Conservation (phyloP, 1,140 invertebrate genomes). For the Cyclargus thomasi region DNA sequence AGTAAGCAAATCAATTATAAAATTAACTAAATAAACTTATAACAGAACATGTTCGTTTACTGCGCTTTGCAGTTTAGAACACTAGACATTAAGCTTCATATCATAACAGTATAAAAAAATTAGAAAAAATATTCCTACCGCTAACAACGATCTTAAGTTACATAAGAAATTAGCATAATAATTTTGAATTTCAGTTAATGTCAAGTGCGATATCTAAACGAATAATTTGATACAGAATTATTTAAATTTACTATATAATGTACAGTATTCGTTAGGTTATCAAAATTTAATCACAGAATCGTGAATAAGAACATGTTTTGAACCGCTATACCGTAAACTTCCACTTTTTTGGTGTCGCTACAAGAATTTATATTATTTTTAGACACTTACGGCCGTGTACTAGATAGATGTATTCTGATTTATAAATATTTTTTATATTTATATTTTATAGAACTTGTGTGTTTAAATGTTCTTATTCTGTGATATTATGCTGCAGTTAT, state of each 20-base stretch:
- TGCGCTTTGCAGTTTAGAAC: too few species aligned
- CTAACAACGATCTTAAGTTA: not conserved
- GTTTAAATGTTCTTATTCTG: too few species aligned
- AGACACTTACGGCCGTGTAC: too few species aligned
- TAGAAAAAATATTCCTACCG: not conserved
- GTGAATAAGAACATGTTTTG: too few species aligned
- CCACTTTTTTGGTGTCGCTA: too few species aligned
- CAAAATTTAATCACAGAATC: not conserved
- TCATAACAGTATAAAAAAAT: not conserved
- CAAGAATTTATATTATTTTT: too few species aligned
- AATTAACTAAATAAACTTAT: not conserved
- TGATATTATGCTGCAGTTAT: not conserved
- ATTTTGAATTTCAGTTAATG: not conserved
- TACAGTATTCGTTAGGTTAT: slow-evolving; percentile 5
- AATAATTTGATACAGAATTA: not conserved
- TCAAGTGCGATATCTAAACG: not conserved
- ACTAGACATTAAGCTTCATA: too few species aligned
- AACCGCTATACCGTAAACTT: too few species aligned
- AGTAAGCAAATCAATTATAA: slow-evolving; percentile 1
- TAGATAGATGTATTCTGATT: too few species aligned
- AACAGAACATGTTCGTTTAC: not conserved
- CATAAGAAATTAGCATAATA: not conserved
- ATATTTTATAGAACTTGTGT: too few species aligned
- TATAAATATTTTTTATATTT: too few species aligned
- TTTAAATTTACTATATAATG: slow-evolving; percentile 1